phyloP scores from a whole-genome alignment of 2,888 invertebrate genomes.

The Paralinhomoeus sp. region DNA sequence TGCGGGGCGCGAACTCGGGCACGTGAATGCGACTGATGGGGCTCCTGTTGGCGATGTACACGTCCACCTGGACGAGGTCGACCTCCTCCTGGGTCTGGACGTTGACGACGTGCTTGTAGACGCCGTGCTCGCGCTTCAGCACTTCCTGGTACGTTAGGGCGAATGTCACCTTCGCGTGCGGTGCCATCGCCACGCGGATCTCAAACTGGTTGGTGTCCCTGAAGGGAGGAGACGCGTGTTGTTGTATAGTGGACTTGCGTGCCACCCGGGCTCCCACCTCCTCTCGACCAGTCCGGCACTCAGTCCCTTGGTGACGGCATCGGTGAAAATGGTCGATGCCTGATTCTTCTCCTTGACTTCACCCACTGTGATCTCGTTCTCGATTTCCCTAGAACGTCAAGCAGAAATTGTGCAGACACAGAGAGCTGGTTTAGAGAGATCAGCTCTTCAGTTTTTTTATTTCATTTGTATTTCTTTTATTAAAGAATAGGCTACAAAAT shows the following conservation, averaged over 20 bases:
- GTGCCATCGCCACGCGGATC: slow-evolving; percentile 3
- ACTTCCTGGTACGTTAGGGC: slow-evolving; percentile 50
- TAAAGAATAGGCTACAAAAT: too few species aligned
- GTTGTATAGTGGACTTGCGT: not conserved
- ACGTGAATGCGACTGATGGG: slow-evolving; percentile 5
- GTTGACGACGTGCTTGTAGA: slow-evolving; percentile 45
- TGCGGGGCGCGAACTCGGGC: slow-evolving; percentile 1
- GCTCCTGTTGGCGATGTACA: slow-evolving; percentile 5
- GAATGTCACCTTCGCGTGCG: slow-evolving; percentile 35
- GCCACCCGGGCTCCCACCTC: too few species aligned
- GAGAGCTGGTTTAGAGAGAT: too few species aligned
- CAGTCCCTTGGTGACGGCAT: too few species aligned
- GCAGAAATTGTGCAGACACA: too few species aligned
- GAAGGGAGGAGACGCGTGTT: not conserved
- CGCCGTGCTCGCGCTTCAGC: slow-evolving; percentile 39
- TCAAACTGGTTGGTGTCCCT: slow-evolving; percentile 5
- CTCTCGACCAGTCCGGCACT: too few species aligned
- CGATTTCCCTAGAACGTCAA: too few species aligned
- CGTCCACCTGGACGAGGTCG: slow-evolving; percentile 4
- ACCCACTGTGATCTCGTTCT: slow-evolving; percentile 5
- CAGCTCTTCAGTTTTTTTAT: too few species aligned
- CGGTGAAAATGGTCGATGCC: too few species aligned
- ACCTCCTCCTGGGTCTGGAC: slow-evolving; percentile 37
- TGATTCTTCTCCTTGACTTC: slow-evolving; percentile 23
- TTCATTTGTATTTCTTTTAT: too few species aligned